Evolutionary conservation across 2,888 invertebrate genomes (phyloP), one percentile per base, ranked within the genome.

Genomic region (Eremobia ochroleuca): DNA sequence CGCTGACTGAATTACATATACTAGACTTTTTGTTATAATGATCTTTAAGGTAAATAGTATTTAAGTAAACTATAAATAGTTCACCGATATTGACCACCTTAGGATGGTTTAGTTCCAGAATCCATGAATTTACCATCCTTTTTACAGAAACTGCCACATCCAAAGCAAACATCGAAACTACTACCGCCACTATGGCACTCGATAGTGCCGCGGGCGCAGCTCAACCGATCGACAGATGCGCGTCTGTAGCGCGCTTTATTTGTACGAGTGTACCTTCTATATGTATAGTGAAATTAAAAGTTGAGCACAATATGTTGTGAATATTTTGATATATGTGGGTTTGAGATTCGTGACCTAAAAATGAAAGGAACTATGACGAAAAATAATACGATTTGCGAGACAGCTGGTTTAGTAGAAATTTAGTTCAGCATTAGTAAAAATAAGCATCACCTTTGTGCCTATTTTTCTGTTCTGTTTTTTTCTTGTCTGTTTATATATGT

Each of bases 201-300:
- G 37, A 77, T 46, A 81, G 81, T 72, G 83, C 87, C 87, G 89
- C 87, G 72, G 89, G 87, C 87, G 89, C 87, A 88, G 76, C 82
- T 74, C 59, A 65, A 40, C 74, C 72, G 66, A 68, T 43, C 81
- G 89, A 85, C 90, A 88, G 89, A 88, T 90, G 88, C 85, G 84
- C 80, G 81, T 69, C 74, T 81, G 74, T 70, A 76, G 46, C 71
- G 62, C 25, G 77, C 81, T 79, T 79, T 84, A 77, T 74, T 85
- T 85, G 76, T 81, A 76, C 46, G 49, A 81, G 75, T 59, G 75
- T 81, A 87, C 87, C 85, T 87, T 82, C 76, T 88, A 84, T 88
- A 88, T 84, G 81, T 84, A 73, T 40, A 84, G 76, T 71, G 67
- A 82, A 88, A 88, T 88, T 88, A 87, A 88, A 88, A 87, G 40